A percentile compares a stretch with the other conserved stretches of the same genome.
These are phyloP conservation scores for Eudyptes chrysolophus DNA, from an alignment of 2,113 vertebrate species.

Conservation along the genomic window DNA sequence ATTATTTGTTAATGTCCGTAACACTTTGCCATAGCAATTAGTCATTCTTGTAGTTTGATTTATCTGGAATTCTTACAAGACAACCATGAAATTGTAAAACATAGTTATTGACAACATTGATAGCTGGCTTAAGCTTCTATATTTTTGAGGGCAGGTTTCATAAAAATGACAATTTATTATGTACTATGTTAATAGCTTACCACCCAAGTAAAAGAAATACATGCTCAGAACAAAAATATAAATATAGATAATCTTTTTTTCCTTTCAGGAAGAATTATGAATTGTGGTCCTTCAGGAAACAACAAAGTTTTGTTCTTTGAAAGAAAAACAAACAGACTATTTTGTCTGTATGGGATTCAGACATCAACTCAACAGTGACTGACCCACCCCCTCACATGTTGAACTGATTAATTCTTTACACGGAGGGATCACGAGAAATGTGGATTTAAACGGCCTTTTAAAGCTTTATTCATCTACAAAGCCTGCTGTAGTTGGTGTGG, in stretches of 20 bases:
- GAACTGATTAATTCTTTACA: constrained; percentile 51
- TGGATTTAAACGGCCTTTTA: neutral
- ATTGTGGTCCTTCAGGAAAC: neutral
- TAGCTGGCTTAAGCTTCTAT: neutral
- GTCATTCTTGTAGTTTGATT: constrained; percentile 30
- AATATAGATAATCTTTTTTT: neutral
- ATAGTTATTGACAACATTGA: constrained; percentile 19
- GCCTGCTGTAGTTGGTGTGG: neutral
- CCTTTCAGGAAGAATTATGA: neutral
- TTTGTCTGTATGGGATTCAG: neutral
- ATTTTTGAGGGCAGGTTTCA: neutral
- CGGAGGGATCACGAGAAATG: neutral
- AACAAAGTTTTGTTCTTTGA: neutral
- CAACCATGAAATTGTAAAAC: constrained; percentile 33
- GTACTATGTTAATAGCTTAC: neutral
- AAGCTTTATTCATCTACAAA: neutral
- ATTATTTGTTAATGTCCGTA: constrained; percentile 28
- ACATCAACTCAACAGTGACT: neutral
- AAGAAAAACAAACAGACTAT: constrained; percentile 16
- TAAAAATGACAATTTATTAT: neutral
- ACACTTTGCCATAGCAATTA: constrained; percentile 23
- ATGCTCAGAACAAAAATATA: neutral
- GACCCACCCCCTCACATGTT: neutral
- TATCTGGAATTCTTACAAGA: constrained; percentile 32
- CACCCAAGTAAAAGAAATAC: neutral